A percentile compares a stretch with the other conserved stretches of the same genome.
Conservation (phyloP, 1,140 invertebrate genomes). For the Zelostemma sp. region DNA sequence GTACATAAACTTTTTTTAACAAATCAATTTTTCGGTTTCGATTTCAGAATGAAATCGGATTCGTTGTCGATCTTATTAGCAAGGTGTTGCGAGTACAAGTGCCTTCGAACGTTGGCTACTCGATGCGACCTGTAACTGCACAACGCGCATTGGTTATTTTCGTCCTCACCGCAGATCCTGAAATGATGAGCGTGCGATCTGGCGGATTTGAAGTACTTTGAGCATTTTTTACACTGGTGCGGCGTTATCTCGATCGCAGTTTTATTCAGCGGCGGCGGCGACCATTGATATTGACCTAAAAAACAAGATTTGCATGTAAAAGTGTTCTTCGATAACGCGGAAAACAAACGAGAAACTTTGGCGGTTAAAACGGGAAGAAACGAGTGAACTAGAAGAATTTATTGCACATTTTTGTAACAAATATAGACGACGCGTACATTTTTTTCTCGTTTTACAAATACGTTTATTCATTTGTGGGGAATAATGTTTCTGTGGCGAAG, state of each 20-base stretch:
- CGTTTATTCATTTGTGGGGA: no score
- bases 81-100: slow-evolving; percentile 64
- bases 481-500: slow-evolving; percentile 22
- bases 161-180: slow-evolving; percentile 66
- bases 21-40: no score
- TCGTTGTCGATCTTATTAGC: slow-evolving; percentile 17
- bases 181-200: slow-evolving; percentile 37
- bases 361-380: no score
- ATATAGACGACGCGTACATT: no score
- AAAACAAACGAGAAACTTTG: no score
- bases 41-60: neutral
- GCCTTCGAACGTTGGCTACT: slow-evolving; percentile 67
- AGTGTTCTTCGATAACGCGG: slow-evolving; percentile 36
- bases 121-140: slow-evolving; percentile 69
- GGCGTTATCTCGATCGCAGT: slow-evolving; percentile 22
- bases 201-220: slow-evolving; percentile 45
- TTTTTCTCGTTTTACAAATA: no score
- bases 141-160: slow-evolving; percentile 66
- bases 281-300: slow-evolving; percentile 49
- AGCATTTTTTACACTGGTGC: slow-evolving; percentile 48
- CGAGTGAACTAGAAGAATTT: no score
- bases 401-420: no score
- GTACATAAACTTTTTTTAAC: no score
- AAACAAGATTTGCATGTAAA: slow-evolving; percentile 48
- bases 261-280: neutral